These are phyloP conservation scores for Eucidaris tribuloides DNA, from an alignment of 35 echinoderm and acorn worm species.

Conservation along the genomic window DNA sequence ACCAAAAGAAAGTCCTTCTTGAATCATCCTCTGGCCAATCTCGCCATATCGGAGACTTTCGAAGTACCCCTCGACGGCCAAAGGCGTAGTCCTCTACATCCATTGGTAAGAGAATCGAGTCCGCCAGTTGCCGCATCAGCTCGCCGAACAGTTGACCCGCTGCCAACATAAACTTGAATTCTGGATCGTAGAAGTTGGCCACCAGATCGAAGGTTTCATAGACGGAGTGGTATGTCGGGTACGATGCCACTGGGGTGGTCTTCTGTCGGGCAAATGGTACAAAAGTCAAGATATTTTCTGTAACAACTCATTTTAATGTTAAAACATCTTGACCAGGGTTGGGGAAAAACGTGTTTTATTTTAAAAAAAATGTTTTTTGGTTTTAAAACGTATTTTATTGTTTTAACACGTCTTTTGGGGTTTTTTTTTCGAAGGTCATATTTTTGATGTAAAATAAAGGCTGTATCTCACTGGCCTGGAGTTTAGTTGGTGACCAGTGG, in stretches of 20 bases:
- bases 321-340: no score
- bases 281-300: no score
- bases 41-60: slow-evolving; percentile 34
- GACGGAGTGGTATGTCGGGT: slow-evolving; percentile 88
- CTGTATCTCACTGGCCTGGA: no score
- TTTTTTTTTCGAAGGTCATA: no score
- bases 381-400: no score
- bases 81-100: slow-evolving; percentile 49
- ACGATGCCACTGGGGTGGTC: slow-evolving; percentile 42
- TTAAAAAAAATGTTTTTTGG: no score
- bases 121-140: slow-evolving; percentile 50
- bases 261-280: no score
- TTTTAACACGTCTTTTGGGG: no score
- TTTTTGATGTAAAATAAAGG: no score
- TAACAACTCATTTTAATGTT: no score
- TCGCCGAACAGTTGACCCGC: slow-evolving; percentile 56
- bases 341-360: no score
- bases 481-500: no score
- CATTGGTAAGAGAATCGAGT: slow-evolving; percentile 61
- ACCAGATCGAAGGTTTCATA: slow-evolving; percentile 90
- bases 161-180: slow-evolving; percentile 64
- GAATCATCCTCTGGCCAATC: slow-evolving; percentile 43
- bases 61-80: slow-evolving; percentile 46
- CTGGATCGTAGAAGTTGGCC: slow-evolving; percentile 56
- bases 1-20: slow-evolving; percentile 53